Base-by-base conservation (phyloP, 2,113 vertebrate species). In the Platysteira castanea region DNA sequence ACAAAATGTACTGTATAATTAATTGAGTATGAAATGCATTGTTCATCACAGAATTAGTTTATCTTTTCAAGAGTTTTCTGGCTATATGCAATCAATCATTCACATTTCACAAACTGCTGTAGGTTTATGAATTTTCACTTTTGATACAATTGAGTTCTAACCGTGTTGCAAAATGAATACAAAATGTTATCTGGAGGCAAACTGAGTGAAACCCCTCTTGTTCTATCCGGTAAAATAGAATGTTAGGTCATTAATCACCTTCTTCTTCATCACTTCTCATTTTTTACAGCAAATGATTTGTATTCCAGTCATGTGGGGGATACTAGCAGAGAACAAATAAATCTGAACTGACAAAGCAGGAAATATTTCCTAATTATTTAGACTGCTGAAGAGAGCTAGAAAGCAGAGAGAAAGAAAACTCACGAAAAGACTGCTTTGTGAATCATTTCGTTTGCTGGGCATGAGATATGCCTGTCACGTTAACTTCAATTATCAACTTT, bases 171-270 rank as follows among this genome's bases (percentile, higher is more conserved):
- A 95, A 97, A 97, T 94, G 84, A 98, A 97, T 97, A 93, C 59
- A 88, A 93, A 96, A 91, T 96, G 89, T 69, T 93, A 89, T 97
- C 96, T 97, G 71, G 84, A 97, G 95, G 89, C 92, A 97, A 97
- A 95, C 76, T 80, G 88, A 95, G 92, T 81, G 53, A 70, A 95
- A 85, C 57, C 39, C 39, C 79, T 82, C 85, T 90, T 82, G 88
- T 83, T 97, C 96, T 94, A 96, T 91, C 71, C 9, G 13, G 27
- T 91, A 94, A 95, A 96, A 86, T 70, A 84, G 95, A 96, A 97
- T 95, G 83, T 89, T 96, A 96, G 50, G 46, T 93, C 91, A 97
- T 98, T 97, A 96, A 97, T 98, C 96, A 97, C 95, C 70, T 73
- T 94, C 87, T 70, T 95, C 84, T 76, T 96, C 93, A 93, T 87